A percentile compares a stretch with the other conserved stretches of the same genome.
phyloP scores from a whole-genome alignment of 2,888 invertebrate species.

The Chymomyza caudatula region DNA sequence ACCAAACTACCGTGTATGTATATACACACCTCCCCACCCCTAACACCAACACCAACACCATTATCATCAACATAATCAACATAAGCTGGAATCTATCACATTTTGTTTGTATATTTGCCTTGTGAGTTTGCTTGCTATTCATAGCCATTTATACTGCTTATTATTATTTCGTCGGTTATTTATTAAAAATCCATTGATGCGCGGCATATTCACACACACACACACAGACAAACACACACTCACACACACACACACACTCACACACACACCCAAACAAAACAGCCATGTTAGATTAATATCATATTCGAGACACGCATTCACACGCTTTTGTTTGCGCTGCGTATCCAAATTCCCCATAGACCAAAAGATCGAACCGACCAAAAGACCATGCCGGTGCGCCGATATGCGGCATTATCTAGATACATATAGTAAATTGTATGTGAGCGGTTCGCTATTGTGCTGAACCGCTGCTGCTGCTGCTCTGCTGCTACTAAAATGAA shows the following conservation, averaged over 20 bases:
- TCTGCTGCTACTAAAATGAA: conserved; percentile 57
- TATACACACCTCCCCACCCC: conserved; percentile 4
- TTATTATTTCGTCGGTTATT: conserved; percentile 42
- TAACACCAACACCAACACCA: conserved; percentile 4
- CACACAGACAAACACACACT: not conserved
- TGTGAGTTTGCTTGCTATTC: conserved; percentile 41
- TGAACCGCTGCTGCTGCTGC: conserved; percentile 4
- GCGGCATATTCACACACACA: conserved; percentile 11
- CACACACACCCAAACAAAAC: not conserved
- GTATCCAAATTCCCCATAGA: conserved; percentile 67
- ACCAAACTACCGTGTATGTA: conserved; percentile 14
- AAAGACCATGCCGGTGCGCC: conserved; percentile 2
- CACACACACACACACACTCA: not conserved
- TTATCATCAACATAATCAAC: conserved; percentile 16
- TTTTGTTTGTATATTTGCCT: conserved; percentile 16
- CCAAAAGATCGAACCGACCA: conserved; percentile 30
- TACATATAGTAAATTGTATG: not conserved
- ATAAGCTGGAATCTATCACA: conserved; percentile 24
- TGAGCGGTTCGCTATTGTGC: conserved; percentile 37
- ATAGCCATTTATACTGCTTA: conserved; percentile 47
- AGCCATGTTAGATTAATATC: conserved; percentile 53
- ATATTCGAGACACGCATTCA: conserved; percentile 64
- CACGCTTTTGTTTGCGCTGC: conserved; percentile 57
- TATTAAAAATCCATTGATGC: conserved; percentile 66
- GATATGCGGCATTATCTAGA: conserved; percentile 3